Percentiles rank a stretch among this genome's conserved stretches.
Evolutionary conservation across 2,888 invertebrate species (phyloP).

Genomic region (Alentia gelatinosa): DNA sequence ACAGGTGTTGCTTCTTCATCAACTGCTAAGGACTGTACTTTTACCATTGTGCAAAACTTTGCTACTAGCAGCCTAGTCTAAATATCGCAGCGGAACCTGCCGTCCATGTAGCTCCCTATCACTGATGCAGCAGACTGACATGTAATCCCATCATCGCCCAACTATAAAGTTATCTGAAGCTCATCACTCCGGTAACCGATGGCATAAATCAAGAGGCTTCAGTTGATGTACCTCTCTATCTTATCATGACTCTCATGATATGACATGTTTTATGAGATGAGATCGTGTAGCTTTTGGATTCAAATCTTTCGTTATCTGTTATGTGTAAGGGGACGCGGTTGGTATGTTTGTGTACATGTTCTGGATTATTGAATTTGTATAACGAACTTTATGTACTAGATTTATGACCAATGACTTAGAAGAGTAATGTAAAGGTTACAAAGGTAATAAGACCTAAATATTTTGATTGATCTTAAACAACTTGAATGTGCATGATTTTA

Average conservation of each 20-base stretch:
- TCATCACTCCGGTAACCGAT: not conserved
- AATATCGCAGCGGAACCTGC: too few species aligned
- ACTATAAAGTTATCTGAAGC: not conserved
- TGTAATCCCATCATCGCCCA: not conserved
- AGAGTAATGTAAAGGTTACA: too few species aligned
- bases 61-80: too few species aligned
- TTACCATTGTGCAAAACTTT: not conserved
- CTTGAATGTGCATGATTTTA: too few species aligned
- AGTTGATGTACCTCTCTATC: not conserved
- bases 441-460: too few species aligned
- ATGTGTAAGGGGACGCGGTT: too few species aligned
- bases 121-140: not conserved
- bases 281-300: not conserved
- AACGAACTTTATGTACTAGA: too few species aligned
- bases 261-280: not conserved
- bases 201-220: not conserved
- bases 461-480: too few species aligned
- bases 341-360: too few species aligned
- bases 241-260: not conserved
- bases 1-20: not conserved
- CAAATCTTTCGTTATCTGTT: not conserved
- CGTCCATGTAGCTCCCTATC: too few species aligned
- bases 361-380: too few species aligned
- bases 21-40: not conserved
- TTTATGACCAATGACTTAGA: too few species aligned